Evolutionary conservation across 2,888 invertebrate species (phyloP).

Genomic region (Prenolepis imparis): DNA sequence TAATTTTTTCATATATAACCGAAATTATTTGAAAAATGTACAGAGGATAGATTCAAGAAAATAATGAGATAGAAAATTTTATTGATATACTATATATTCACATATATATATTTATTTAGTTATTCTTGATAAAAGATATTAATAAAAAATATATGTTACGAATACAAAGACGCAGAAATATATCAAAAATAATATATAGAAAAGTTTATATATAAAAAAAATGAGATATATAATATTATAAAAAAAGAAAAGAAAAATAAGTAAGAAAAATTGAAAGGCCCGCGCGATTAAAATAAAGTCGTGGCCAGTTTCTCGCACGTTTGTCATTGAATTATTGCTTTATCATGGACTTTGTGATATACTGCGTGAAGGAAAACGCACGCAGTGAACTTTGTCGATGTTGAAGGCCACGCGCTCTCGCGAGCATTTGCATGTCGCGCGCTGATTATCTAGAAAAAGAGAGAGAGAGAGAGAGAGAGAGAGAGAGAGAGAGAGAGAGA

Average conservation of each 20-base stretch:
- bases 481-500: too few relatives aligned
- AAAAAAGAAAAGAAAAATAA: background rate
- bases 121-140: background rate
- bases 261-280: background rate
- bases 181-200: background rate
- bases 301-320: background rate
- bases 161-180: background rate
- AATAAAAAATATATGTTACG: background rate
- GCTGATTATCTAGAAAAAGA: constrained; percentile 49
- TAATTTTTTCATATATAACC: constrained; percentile 10
- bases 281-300: background rate
- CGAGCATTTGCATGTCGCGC: constrained; percentile 61
- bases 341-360: constrained; percentile 19
- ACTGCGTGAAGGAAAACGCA: background rate
- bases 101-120: too few relatives aligned
- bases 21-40: constrained; percentile 5
- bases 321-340: constrained; percentile 17
- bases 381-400: constrained; percentile 30
- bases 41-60: constrained; percentile 11
- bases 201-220: too few relatives aligned
- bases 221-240: too few relatives aligned
- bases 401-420: constrained; percentile 54
- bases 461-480: background rate
- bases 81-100: too few relatives aligned
- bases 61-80: background rate